These are phyloP conservation scores for Oligia latruncula DNA, from an alignment of 2,888 invertebrate species.

Conservation along the genomic window DNA sequence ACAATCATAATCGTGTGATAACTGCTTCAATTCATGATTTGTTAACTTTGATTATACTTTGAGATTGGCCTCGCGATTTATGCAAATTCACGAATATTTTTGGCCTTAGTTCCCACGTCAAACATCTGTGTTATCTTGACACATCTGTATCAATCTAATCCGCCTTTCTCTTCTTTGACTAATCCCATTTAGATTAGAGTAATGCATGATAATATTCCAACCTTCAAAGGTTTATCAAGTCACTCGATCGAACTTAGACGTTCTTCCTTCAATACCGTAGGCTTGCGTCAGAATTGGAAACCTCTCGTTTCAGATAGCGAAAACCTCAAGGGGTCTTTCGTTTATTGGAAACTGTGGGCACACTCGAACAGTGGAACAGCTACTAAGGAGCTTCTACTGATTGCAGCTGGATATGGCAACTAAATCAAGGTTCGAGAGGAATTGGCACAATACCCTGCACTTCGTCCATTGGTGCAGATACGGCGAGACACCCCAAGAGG, in stretches of 20 bases:
- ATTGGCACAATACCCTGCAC: conserved; percentile 92
- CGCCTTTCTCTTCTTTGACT: conserved; percentile 56
- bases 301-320: conserved; percentile 89
- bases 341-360: conserved; percentile 84
- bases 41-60: conserved; percentile 28
- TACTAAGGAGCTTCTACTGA: conserved; percentile 90
- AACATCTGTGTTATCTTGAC: conserved; percentile 45
- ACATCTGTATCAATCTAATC: conserved; percentile 61
- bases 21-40: conserved; percentile 45
- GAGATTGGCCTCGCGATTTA: conserved; percentile 31
- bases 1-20: conserved; percentile 50
- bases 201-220: conserved; percentile 76
- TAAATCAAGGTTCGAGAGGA: conserved; percentile 90
- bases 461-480: conserved; percentile 93
- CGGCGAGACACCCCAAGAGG: conserved; percentile 92
- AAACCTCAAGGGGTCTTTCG: conserved; percentile 86
- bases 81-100: conserved; percentile 40
- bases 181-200: conserved; percentile 60
- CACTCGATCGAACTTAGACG: conserved; percentile 74
- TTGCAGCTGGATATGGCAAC: conserved; percentile 90
- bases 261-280: conserved; percentile 80
- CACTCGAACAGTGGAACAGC: conserved; percentile 83
- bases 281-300: conserved; percentile 89
- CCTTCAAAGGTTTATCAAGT: conserved; percentile 75
- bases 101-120: conserved; percentile 24